Evolutionary conservation across 1,140 invertebrate genomes (phyloP), one percentile per base, ranked within the genome.

Genomic region (Nasonia vitripennis): DNA sequence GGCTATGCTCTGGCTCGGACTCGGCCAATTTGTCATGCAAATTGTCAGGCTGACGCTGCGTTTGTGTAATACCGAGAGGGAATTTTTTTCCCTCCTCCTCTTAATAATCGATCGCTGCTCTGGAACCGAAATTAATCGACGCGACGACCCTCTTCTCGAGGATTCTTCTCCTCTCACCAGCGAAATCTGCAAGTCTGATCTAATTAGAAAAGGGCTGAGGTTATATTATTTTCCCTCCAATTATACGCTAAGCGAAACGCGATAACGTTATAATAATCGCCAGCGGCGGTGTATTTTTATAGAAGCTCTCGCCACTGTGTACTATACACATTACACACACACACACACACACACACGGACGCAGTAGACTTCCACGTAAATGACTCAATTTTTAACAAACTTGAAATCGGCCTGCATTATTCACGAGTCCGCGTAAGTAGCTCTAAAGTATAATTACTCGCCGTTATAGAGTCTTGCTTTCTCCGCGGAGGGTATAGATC

Each of bases 21-120:
- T 55, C 78, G 68, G 48, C 62, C 84, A 85, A 75, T 78, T 84
- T 87, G 67, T 88, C 71, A 88, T 87, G 80, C 41, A 82, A 82
- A 82, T 82, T 74, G 67, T 81, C 78, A 14, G 23, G 23, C 70
- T 73, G 27, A 37, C 27, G 27, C 70, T 17, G 27, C 31, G 11
- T 20, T 73, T 73, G 27, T 27, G 17, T 31, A 73, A 2, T 20
- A 10, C 9, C 55, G 70, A 73, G 37, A 41, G 4, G 1, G 41
- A 45, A 45, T 45, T 45, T 45, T 62, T 62, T n/a, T n/a, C 1
- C 20, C 20, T 62, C 12, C 5, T 3, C 34, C 34, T 37, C 34
- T 37, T 27, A 27, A 27, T 27, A 27, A 27, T 37, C 34, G 34
- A 37, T 37, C 34, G 34, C 27, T 27, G 34, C 2, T 37, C 34